Percentiles rank a stretch among this genome's conserved stretches.
These are phyloP conservation scores for Rhinopomastus cyanomelas DNA, from an alignment of 2,113 vertebrate genomes.

Conservation along the genomic window DNA sequence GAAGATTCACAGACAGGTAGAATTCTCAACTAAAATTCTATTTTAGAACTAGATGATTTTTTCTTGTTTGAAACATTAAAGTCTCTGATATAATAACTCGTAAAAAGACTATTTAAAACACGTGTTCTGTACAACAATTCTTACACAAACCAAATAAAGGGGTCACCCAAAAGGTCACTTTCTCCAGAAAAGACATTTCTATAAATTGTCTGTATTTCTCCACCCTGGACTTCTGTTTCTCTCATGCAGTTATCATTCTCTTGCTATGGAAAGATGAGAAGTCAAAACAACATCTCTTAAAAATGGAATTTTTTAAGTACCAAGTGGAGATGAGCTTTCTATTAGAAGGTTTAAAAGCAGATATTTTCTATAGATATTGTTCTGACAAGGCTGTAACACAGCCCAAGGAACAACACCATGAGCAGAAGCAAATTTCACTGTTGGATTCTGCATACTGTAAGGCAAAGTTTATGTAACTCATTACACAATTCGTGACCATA, in stretches of 20 bases:
- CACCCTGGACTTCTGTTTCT: neutral
- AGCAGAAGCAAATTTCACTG: too few relatives aligned
- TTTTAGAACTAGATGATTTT: neutral
- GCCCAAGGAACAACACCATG: too few relatives aligned
- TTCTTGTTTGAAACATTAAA: neutral
- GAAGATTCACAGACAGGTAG: neutral
- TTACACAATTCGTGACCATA: too few relatives aligned
- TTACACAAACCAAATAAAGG: neutral
- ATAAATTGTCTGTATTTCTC: neutral
- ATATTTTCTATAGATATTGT: too few relatives aligned
- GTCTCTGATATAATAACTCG: neutral
- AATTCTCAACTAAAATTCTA: neutral
- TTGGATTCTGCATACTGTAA: too few relatives aligned
- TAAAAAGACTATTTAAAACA: neutral
- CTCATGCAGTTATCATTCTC: neutral
- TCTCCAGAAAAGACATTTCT: neutral
- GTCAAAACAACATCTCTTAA: neutral
- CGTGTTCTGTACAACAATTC: neutral
- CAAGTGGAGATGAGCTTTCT: neutral
- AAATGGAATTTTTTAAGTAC: neutral
- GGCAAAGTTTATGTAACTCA: too few relatives aligned
- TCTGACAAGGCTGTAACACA: too few relatives aligned
- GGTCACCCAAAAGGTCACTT: neutral
- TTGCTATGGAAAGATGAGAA: neutral
- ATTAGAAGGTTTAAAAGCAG: neutral